Evolutionary conservation across 2,797 vertebrate genomes (phyloP).

Genomic region (Balearica regulorum): DNA sequence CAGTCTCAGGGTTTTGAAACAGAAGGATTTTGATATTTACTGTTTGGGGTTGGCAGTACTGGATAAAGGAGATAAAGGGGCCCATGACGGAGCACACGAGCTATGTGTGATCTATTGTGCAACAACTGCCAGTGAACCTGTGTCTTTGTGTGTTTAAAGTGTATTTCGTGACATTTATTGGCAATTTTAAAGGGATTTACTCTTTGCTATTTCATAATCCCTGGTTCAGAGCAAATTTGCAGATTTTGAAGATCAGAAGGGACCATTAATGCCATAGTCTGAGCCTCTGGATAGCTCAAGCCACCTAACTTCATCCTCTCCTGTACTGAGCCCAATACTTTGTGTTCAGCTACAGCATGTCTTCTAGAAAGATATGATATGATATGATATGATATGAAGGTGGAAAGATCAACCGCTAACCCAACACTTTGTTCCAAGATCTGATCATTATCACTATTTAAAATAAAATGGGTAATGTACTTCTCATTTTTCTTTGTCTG

Average conservation of each 20-base stretch:
- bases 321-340: neutral
- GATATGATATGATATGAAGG: neutral
- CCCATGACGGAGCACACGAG: neutral
- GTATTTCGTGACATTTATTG: slow-evolving; percentile 31
- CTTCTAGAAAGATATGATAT: neutral
- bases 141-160: neutral
- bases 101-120: slow-evolving; percentile 17
- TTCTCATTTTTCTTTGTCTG: neutral
- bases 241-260: slow-evolving; percentile 10
- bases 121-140: neutral
- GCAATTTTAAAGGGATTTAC: slow-evolving; percentile 45
- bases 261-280: neutral
- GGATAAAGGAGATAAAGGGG: slow-evolving; percentile 17
- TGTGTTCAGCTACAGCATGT: neutral
- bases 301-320: neutral
- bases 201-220: slow-evolving; percentile 10
- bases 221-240: neutral
- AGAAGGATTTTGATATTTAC: slow-evolving; percentile 5
- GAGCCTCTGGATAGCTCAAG: neutral
- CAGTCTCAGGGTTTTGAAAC: neutral
- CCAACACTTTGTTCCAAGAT: neutral
- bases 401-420: neutral
- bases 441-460: neutral
- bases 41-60: neutral
- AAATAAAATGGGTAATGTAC: neutral